These are phyloP conservation scores for Etheostoma spectabile DNA, from an alignment of 2,113 vertebrate species.

Conservation along the genomic window DNA sequence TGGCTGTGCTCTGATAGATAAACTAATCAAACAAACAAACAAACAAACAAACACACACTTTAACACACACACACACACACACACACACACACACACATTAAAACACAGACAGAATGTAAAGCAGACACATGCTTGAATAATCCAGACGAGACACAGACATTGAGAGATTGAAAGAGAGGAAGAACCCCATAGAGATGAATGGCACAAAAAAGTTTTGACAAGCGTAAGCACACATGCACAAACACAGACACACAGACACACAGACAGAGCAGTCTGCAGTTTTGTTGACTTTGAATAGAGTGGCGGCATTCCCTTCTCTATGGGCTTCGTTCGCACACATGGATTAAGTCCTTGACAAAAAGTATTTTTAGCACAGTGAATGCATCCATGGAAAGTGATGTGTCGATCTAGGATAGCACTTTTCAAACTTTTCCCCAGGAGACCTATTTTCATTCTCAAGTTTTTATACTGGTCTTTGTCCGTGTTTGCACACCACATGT, in stretches of 20 bases:
- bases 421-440: conserved; percentile 14
- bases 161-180: conserved; percentile 49
- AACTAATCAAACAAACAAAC: conserved; percentile 81
- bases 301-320: conserved; percentile 31
- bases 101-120: conserved; percentile 72
- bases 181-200: conserved; percentile 46
- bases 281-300: conserved; percentile 58
- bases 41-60: conserved; percentile 78
- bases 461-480: background rate
- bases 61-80: conserved; percentile 50
- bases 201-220: conserved; percentile 14
- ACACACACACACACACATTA: conserved; percentile 55
- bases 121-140: conserved; percentile 62
- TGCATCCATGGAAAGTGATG: conserved; percentile 9
- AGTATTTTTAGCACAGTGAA: conserved; percentile 37
- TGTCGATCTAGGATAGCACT: conserved; percentile 13
- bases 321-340: conserved; percentile 30
- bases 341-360: conserved; percentile 51
- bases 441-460: background rate
- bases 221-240: background rate
- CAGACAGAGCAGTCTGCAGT: conserved; percentile 28
- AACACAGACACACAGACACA: background rate
- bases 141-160: conserved; percentile 40
- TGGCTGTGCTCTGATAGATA: conserved; percentile 80
- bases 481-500: background rate